Base-by-base conservation (phyloP, 2,113 vertebrate species). In the Myrmecobius fasciatus region DNA sequence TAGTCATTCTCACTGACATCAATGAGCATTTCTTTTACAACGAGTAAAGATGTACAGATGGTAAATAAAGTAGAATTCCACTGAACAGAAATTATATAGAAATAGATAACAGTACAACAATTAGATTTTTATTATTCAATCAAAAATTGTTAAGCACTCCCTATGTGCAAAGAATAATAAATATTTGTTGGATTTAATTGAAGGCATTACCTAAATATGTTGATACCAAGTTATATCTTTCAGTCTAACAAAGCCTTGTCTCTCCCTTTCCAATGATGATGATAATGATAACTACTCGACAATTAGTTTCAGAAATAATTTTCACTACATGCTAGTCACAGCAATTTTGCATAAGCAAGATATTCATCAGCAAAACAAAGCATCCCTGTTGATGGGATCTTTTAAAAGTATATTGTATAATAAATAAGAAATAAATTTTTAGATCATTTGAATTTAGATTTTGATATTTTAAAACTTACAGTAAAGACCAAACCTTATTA, bases 41-140 rank as follows among this genome's bases (percentile, higher is more conserved):
- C 14, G 53, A 75, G 88, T 91, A 4, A 48, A 89, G 8, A 49
- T 0, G 14, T 48, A 52, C 53, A 31, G 54, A 67, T 36, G 26
- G 54, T 52, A 54, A 90, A 91, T 94, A 90, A 92, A 95, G 91
- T 91, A 49, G 28, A 91, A 96, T 36, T 75, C 89, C n/a, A 91
- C 1, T 53, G 90, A 91, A 52, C 28, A 89, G 49, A 93, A 95
- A 96, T 88, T 91, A 91, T 95, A 89, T 8, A 92, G 22, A 93
- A 52, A 93, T 49, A 90, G 92, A 49, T 46, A 89, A 67, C 47
- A 51, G 36, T 24, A 20, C 5, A 25, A 43, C 51, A 93, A 28
- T 36, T n/a, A 89, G 22, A 94, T 5, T 60, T 17, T 52, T 2
- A 28, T 60, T 53, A 90, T 0, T 47, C 22, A 52, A 54, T 7